These are phyloP conservation scores for Brachyopa scutellaris DNA, from an alignment of 2,888 invertebrate genomes.

Conservation along the genomic window DNA sequence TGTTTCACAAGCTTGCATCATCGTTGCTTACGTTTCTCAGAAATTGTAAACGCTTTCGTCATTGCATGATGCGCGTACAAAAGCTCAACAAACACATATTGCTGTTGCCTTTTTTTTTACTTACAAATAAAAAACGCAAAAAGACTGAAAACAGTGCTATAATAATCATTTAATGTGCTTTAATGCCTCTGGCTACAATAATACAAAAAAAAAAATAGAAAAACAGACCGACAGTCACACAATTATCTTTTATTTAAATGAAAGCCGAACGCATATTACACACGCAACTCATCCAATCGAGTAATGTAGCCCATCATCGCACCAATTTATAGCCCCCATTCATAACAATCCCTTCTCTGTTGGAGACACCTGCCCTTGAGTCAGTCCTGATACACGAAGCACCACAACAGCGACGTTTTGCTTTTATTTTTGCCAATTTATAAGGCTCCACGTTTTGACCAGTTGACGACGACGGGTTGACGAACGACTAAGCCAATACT, in stretches of 20 bases:
- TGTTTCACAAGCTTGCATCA: conserved; percentile 12
- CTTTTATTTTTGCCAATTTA: conserved; percentile 22
- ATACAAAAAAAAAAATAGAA: background rate
- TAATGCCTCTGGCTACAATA: background rate
- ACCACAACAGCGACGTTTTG: background rate
- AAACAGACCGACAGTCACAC: background rate
- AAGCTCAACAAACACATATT: background rate
- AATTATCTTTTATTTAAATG: conserved; percentile 35
- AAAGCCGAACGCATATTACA: conserved; percentile 23
- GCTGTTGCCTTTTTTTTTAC: conserved; percentile 9
- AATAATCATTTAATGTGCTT: conserved; percentile 3
- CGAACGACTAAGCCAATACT: background rate
- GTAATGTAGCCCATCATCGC: conserved; percentile 25
- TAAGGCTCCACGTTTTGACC: conserved; percentile 28
- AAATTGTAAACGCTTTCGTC: background rate
- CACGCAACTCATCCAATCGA: conserved; percentile 51
- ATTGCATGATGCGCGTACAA: conserved; percentile 3
- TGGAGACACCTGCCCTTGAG: background rate
- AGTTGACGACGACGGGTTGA: conserved; percentile 21
- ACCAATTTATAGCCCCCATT: conserved; percentile 1
- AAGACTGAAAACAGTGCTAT: background rate
- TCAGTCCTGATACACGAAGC: background rate
- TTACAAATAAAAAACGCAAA: conserved; percentile 13
- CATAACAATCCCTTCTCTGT: background rate
- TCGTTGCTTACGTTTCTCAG: background rate